Evolutionary conservation across 2,113 vertebrate species (phyloP).

Genomic region (Halcyon senegalensis): DNA sequence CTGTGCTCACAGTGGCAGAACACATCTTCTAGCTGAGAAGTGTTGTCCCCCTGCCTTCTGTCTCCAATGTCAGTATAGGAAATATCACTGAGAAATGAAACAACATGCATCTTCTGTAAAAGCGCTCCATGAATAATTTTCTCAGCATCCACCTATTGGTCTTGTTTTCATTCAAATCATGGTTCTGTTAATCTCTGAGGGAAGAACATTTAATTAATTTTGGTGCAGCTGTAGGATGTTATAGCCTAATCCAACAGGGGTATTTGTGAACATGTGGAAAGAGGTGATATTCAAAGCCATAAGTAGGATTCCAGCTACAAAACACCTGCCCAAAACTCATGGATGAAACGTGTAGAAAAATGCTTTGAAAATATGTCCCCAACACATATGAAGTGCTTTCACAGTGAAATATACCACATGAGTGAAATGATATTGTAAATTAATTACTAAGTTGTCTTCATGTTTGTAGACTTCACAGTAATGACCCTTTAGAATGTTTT

Average conservation of each 20-base stretch:
- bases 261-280: background rate
- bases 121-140: background rate
- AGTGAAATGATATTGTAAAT: background rate
- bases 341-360: background rate
- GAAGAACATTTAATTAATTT: background rate
- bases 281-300: background rate
- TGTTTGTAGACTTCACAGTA: background rate
- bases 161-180: background rate
- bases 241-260: background rate
- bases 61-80: rapidly evolving
- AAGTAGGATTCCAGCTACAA: background rate
- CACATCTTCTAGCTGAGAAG: background rate
- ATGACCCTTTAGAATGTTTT: background rate
- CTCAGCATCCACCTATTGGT: rapidly evolving
- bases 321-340: background rate
- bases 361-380: background rate
- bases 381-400: background rate
- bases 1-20: background rate
- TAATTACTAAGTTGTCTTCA: background rate
- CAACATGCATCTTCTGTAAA: background rate
- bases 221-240: background rate
- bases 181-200: background rate
- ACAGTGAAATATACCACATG: background rate
- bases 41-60: background rate
- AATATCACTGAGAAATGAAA: background rate